Percentiles rank a stretch among this genome's conserved stretches.
phyloP scores from a whole-genome alignment of 2,797 vertebrate genomes.

The Argya squamiceps region DNA sequence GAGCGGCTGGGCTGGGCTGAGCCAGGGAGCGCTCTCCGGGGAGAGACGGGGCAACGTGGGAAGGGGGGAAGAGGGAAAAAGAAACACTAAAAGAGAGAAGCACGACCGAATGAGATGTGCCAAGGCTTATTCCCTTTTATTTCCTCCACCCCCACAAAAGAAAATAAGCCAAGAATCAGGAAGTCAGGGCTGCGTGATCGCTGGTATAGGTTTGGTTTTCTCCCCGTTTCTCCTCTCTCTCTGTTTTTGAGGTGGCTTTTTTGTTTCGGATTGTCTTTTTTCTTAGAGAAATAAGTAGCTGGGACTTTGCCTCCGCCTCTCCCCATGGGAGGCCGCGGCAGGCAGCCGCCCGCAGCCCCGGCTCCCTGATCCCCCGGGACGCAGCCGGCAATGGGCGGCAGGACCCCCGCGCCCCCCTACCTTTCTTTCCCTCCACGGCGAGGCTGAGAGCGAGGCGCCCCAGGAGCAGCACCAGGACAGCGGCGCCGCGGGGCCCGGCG shows the following conservation, averaged over 20 bases:
- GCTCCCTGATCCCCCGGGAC: neutral
- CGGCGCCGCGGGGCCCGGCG: neutral
- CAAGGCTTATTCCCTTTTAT: conserved; percentile 7
- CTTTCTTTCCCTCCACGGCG: conserved; percentile 73
- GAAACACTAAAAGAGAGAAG: neutral
- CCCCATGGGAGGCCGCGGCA: neutral
- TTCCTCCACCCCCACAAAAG: conserved; percentile 18
- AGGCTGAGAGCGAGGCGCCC: neutral
- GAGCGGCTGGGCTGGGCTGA: neutral
- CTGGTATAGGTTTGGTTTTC: neutral
- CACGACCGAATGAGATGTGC: neutral
- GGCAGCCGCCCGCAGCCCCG: neutral
- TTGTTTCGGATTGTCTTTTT: neutral
- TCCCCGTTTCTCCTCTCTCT: neutral
- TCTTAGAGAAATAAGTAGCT: neutral
- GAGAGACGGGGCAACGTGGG: neutral
- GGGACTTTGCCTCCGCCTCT: neutral
- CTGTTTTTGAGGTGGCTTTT: neutral
- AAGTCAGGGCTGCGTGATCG: neutral
- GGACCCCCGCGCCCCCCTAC: neutral
- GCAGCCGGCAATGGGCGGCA: neutral
- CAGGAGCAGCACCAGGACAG: conserved; percentile 53
- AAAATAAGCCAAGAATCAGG: conserved; percentile 36
- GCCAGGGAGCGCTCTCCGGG: neutral
- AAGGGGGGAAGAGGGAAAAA: neutral